Evolutionary conservation across 2,113 vertebrate genomes (phyloP).

Genomic region (Mastomys natalensis): DNA sequence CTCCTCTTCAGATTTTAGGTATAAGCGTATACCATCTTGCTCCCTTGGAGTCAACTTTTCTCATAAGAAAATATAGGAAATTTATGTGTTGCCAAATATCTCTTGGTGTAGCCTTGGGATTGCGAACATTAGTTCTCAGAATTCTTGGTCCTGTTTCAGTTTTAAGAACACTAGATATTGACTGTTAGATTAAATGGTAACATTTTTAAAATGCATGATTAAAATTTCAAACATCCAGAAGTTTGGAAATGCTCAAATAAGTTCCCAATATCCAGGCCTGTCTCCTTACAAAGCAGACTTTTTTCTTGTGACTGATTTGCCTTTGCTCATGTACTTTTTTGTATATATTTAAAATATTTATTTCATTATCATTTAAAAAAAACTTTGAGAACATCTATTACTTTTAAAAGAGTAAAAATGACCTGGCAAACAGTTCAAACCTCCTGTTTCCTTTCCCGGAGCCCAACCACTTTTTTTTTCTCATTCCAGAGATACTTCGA

Average conservation of each 20-base stretch:
- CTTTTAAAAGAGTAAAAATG: slow-evolving; percentile 13
- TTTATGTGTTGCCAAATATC: background rate
- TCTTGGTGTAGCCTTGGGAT: background rate
- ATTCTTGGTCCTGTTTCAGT: slow-evolving; percentile 14
- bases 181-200: slow-evolving; percentile 45
- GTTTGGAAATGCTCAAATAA: slow-evolving; percentile 49
- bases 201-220: background rate
- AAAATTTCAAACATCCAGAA: slow-evolving; percentile 53
- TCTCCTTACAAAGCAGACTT: slow-evolving; percentile 31
- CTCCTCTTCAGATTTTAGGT: background rate
- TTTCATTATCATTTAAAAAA: background rate
- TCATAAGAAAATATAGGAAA: slow-evolving; percentile 43
- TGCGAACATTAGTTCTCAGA: slow-evolving; percentile 16
- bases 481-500: background rate
- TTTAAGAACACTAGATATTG: slow-evolving; percentile 49
- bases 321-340: slow-evolving; percentile 5
- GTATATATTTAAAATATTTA: slow-evolving; percentile 39
- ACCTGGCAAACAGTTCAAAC: slow-evolving; percentile 28
- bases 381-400: background rate
- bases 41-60: slow-evolving; percentile 26
- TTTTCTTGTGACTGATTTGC: slow-evolving; percentile 50
- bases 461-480: background rate
- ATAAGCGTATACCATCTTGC: background rate
- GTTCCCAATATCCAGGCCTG: background rate
- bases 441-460: background rate